Percentiles rank a stretch among this genome's conserved stretches.
Evolutionary conservation across 2,797 vertebrate genomes (phyloP).

Genomic region (Onychomys arenicola): DNA sequence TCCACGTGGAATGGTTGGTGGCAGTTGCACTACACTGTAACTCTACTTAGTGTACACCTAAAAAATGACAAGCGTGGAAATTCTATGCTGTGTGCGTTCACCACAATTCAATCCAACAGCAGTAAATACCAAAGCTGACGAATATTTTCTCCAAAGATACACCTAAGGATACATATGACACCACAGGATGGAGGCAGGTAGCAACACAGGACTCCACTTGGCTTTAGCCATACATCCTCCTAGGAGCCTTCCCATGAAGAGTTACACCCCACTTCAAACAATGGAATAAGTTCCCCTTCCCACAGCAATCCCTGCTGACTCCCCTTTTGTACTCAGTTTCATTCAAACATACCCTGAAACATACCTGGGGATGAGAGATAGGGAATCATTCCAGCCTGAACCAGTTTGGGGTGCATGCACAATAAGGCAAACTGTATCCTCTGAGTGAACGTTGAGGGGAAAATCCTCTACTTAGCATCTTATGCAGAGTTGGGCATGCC

Average conservation of each 20-base stretch:
- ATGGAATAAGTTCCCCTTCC: background rate
- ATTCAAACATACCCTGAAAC: background rate
- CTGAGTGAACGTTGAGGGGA: background rate
- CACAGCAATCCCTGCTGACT: no score
- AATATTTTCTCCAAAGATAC: background rate
- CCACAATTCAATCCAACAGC: background rate
- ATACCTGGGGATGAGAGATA: background rate
- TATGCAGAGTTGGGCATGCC: background rate
- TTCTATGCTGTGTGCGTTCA: background rate
- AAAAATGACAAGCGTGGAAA: background rate
- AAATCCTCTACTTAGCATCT: background rate
- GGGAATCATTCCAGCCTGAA: no score
- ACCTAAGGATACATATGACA: no score
- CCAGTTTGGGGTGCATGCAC: background rate
- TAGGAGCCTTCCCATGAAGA: background rate
- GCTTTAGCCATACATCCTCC: background rate
- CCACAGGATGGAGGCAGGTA: background rate
- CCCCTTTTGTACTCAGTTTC: background rate
- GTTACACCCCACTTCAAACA: background rate
- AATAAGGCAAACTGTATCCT: background rate
- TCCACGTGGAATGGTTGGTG: no score
- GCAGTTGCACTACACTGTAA: fast-evolving
- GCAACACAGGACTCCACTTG: background rate
- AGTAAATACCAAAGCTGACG: background rate
- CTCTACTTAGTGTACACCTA: background rate